phyloP scores from a whole-genome alignment of 2,113 vertebrate genomes.

The Rhynchomys soricoides region DNA sequence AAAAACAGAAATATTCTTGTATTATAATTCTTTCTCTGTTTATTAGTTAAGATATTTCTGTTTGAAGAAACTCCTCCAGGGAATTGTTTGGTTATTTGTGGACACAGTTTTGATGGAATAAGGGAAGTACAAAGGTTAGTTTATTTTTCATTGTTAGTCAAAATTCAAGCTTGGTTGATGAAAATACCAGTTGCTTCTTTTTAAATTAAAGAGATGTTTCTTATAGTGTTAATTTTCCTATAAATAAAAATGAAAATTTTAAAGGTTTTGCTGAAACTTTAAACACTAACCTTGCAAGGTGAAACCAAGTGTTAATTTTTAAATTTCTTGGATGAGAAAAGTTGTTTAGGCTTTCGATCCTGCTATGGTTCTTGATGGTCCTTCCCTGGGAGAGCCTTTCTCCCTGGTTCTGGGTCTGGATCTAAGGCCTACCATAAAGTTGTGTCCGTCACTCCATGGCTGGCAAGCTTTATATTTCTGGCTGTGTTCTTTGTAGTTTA shows the following conservation, averaged over 20 bases:
- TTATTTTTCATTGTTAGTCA: slow-evolving; percentile 17
- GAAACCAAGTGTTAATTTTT: not conserved
- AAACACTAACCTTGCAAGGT: not conserved
- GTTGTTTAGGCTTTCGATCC: not conserved
- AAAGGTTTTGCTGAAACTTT: not conserved
- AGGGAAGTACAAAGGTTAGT: not conserved
- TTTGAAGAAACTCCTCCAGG: not conserved
- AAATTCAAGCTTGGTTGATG: not conserved
- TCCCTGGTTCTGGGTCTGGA: not conserved
- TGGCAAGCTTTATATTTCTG: not conserved
- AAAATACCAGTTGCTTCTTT: not conserved
- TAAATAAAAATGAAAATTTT: not conserved
- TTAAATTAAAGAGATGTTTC: not conserved
- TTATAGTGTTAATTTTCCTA: not conserved
- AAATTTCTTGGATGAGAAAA: not conserved
- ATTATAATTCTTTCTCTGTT: not conserved
- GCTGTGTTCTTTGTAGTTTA: not conserved
- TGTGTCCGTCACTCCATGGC: not conserved
- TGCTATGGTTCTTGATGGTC: not conserved
- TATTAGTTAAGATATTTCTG: not conserved
- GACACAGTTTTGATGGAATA: not conserved
- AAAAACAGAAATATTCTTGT: not conserved
- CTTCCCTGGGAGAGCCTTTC: not conserved
- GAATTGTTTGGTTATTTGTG: not conserved
- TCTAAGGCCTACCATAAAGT: not conserved